These are phyloP conservation scores for Parnassius orleans DNA, from an alignment of 2,888 invertebrate species.

Conservation along the genomic window DNA sequence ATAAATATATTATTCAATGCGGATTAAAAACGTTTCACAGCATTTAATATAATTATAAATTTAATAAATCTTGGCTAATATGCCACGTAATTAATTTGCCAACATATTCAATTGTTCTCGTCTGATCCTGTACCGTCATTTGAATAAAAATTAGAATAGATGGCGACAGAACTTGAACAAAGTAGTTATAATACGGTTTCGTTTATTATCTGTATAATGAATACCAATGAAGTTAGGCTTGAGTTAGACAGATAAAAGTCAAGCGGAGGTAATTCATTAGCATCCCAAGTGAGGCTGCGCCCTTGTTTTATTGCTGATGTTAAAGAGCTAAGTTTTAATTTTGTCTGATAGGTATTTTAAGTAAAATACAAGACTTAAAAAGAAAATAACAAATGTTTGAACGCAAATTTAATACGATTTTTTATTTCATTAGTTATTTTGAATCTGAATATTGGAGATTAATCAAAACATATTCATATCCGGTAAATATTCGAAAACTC, in stretches of 20 bases:
- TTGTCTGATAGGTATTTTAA: too few species aligned
- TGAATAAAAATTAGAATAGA: conserved; percentile 2
- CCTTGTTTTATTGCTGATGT: conserved; percentile 1
- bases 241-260: not conserved
- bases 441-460: too few species aligned
- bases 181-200: conserved; percentile 1
- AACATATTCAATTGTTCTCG: too few species aligned
- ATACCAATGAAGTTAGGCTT: conserved; percentile 4
- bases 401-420: too few species aligned
- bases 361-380: too few species aligned
- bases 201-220: conserved; percentile 8
- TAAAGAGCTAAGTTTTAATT: not conserved
- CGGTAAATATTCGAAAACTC: too few species aligned
- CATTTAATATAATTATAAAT: not conserved
- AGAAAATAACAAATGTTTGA: too few species aligned
- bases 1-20: too few species aligned
- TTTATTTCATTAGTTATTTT: too few species aligned
- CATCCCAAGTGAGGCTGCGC: not conserved
- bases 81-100: too few species aligned
- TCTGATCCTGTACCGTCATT: not conserved
- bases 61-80: not conserved
- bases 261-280: conserved; percentile 5
- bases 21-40: too few species aligned
- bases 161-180: not conserved
- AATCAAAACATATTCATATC: too few species aligned